Conservation (phyloP, 1,140 invertebrate species). For the Telenomus remus region DNA sequence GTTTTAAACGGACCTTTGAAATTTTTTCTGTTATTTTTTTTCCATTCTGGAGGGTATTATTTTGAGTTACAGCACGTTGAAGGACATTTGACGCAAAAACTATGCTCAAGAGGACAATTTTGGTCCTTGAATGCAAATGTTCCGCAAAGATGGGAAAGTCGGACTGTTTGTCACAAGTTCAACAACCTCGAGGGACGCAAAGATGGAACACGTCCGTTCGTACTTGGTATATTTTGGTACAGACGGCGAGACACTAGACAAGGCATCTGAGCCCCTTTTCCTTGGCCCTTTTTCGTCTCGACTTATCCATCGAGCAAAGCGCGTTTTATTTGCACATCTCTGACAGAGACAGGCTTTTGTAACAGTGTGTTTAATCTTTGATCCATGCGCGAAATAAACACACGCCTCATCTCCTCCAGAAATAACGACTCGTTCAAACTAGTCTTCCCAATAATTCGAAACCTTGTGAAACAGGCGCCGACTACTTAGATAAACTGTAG, state of each 20-base stretch:
- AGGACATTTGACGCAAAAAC: conserved; percentile 26
- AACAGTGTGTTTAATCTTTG: conserved; percentile 41
- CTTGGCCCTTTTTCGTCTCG: conserved; percentile 6
- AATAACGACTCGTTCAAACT: conserved; percentile 31
- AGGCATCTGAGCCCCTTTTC: conserved; percentile 13
- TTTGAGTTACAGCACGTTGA: conserved; percentile 2
- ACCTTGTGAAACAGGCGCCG: neutral
- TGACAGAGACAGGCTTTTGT: conserved; percentile 35
- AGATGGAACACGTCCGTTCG: conserved; percentile 37
- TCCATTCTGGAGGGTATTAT: neutral
- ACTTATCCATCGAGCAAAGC: conserved; percentile 34
- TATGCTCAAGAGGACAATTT: conserved; percentile 14
- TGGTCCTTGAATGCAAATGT: conserved; percentile 51
- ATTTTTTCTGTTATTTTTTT: neutral
- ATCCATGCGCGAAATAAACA: conserved; percentile 18
- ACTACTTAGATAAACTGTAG: neutral
- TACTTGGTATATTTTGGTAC: conserved; percentile 48
- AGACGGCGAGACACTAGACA: conserved; percentile 49
- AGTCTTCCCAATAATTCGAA: conserved; percentile 17
- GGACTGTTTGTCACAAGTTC: conserved; percentile 21
- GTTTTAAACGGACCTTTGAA: no score
- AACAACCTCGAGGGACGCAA: conserved; percentile 46
- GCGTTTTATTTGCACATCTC: conserved; percentile 42
- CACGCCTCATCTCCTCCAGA: conserved; percentile 9
- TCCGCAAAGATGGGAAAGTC: conserved; percentile 25